Conservation (phyloP, 2,888 invertebrate species). For the Urechis unicinctus region DNA sequence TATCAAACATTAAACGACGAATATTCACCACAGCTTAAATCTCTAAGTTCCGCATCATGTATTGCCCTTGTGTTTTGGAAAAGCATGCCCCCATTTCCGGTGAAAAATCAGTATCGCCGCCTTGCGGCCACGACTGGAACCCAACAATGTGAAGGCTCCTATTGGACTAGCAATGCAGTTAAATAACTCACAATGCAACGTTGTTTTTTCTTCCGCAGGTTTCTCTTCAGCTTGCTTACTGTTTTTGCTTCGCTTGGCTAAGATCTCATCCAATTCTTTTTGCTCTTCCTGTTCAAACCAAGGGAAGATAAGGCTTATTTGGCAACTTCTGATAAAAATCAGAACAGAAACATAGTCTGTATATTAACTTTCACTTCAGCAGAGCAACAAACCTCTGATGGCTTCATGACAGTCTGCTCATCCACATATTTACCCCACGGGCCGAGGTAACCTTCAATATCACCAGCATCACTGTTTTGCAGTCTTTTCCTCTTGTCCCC, state of each 20-base stretch:
- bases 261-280: conserved; percentile 86
- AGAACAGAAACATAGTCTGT: background rate
- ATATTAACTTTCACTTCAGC: background rate
- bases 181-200: conserved; percentile 71
- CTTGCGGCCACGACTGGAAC: too few relatives aligned
- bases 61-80: too few relatives aligned
- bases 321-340: background rate
- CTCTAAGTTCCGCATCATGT: too few relatives aligned
- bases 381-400: conserved; percentile 61
- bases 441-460: conserved; percentile 90
- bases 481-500: conserved; percentile 63
- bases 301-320: background rate
- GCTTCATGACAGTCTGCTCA: conserved; percentile 81
- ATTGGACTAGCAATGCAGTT: background rate
- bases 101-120: too few relatives aligned
- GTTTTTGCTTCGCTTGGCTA: conserved; percentile 78
- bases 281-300: conserved; percentile 66
- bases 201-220: conserved; percentile 88
- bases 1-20: too few relatives aligned
- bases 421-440: conserved; percentile 96
- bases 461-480: conserved; percentile 82
- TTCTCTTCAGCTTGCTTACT: conserved; percentile 77
- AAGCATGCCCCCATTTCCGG: too few relatives aligned
- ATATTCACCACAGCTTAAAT: too few relatives aligned
- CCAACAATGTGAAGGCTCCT: too few relatives aligned